Conservation (phyloP, 2,113 vertebrate genomes). For the Psilopsiagon aymara region DNA sequence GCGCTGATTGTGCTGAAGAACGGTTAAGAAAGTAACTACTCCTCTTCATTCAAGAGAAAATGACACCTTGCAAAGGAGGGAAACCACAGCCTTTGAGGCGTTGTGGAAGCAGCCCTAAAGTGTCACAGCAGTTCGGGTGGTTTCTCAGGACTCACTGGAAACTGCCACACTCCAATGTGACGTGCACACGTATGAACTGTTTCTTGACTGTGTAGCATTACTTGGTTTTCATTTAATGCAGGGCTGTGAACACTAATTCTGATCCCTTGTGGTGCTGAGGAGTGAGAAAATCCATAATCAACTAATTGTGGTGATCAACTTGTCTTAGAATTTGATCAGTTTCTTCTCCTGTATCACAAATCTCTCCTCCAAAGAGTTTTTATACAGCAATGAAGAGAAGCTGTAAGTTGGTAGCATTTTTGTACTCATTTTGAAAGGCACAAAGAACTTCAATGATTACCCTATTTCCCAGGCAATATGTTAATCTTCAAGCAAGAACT, state of each 20-base stretch:
- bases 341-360: not conserved
- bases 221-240: slow-evolving; percentile 15
- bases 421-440: not conserved
- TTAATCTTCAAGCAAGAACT: not conserved
- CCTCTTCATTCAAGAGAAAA: not conserved
- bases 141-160: slow-evolving; percentile 13
- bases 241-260: not conserved
- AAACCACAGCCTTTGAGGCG: not conserved
- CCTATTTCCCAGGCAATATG: not conserved
- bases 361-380: not conserved
- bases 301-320: not conserved
- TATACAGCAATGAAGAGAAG: not conserved
- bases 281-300: not conserved
- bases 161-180: not conserved
- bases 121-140: not conserved
- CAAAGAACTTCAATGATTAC: not conserved
- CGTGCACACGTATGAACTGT: not conserved
- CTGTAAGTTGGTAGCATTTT: not conserved
- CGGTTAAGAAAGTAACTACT: not conserved
- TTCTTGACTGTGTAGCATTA: not conserved
- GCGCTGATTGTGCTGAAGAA: not conserved
- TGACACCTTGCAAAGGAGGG: not conserved
- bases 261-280: not conserved
- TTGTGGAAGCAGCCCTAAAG: not conserved
- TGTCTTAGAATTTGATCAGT: not conserved